Conservation (phyloP, 2,797 vertebrate species). For the Balearica regulorum region DNA sequence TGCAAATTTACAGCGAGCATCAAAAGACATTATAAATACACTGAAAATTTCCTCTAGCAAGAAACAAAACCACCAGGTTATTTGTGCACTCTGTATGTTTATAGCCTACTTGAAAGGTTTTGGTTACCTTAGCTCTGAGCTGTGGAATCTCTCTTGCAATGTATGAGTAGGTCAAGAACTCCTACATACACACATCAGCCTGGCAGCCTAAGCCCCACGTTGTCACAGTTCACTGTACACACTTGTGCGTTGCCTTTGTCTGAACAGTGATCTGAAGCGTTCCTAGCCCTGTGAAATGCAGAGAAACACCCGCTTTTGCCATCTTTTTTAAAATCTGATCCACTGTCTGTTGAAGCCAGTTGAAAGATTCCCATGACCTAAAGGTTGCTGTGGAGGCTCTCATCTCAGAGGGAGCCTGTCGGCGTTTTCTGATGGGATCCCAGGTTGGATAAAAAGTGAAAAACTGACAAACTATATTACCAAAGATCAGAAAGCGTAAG, state of each 20-base stretch:
- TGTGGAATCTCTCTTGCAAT: background rate
- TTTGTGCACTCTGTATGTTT: slow-evolving; percentile 45
- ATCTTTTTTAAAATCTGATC: background rate
- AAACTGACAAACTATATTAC: slow-evolving; percentile 28
- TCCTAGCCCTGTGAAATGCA: background rate
- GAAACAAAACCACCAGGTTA: slow-evolving; percentile 22
- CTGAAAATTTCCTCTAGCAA: slow-evolving; percentile 54
- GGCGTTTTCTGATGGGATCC: background rate
- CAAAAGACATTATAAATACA: slow-evolving; percentile 63
- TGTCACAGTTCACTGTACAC: background rate
- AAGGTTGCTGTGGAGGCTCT: background rate
- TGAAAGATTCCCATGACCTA: slow-evolving; percentile 39
- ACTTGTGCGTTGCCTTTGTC: background rate
- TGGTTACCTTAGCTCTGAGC: slow-evolving; percentile 13
- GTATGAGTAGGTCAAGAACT: background rate
- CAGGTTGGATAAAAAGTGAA: background rate
- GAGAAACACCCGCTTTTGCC: background rate
- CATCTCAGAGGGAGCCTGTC: background rate
- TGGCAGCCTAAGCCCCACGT: background rate
- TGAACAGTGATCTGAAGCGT: background rate
- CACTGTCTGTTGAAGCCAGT: background rate
- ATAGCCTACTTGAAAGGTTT: slow-evolving; percentile 56
- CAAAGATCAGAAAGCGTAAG: background rate
- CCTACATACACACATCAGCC: background rate
- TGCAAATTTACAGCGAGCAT: slow-evolving; percentile 53